Evolutionary conservation across 2,113 vertebrate species (phyloP), one percentile per base, ranked within the genome.

Genomic region (Bagarius yarrelli): DNA sequence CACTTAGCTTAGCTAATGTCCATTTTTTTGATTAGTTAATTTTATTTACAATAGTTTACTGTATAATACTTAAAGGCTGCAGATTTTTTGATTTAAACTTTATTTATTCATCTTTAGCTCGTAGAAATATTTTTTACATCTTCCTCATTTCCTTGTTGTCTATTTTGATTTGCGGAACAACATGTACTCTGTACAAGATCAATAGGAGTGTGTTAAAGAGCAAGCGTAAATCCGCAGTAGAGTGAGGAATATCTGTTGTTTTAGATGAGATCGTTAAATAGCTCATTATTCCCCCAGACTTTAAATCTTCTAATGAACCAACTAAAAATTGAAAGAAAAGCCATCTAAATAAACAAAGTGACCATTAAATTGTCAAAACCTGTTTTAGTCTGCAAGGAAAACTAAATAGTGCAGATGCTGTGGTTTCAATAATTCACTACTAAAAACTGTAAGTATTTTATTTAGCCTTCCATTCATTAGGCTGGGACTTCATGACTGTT

Each of bases 271-370:
- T 70, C 11, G 23, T 50, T 40, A 27, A 52, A 52, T 71, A 6
- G 19, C 15, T 5, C 27, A 44, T 69, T 15, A 11, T n/a, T 69
- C 66, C 66, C 18, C 18, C 32, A 64, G 27, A 60, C 34, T 16
- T 76, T 23, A 77, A 63, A 21, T 1, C 5, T 21, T 77, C n/a
- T n/a, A 57, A 50, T 8, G 14, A 50, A 52, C 25, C 21, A 63
- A 19, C 15, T 47, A n/a, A 11, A 52, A 52, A 52, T 52, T 47
- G 27, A 21, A 1, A 77, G 9, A 50, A 8, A 63, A 50, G 25
- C 59, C 44, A 77, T 50, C 25, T 19, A 71, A 71, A 71, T 71
- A 71, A 71, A 52, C 69, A 71, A 30, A 71, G 69, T n/a, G 25
- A 50, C n/a, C 50, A 60, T n/a, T 27, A 76, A 76, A 47, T 44